phyloP scores from a whole-genome alignment of 2,797 vertebrate genomes.

The Phataginus tetradactyla region DNA sequence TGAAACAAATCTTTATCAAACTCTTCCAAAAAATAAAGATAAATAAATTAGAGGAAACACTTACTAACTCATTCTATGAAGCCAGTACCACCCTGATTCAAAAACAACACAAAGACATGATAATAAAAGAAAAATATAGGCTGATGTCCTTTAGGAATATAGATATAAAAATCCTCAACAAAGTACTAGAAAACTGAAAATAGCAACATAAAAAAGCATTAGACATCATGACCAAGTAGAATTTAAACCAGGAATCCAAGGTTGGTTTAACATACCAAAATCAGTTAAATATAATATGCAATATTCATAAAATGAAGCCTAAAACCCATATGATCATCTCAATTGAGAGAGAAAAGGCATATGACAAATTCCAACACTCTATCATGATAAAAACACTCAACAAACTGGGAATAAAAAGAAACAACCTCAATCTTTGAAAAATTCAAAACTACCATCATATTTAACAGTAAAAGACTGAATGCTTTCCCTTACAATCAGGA shows the following conservation, averaged over 20 bases:
- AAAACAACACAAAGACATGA: slow-evolving; percentile 27
- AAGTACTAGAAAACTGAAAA: neutral
- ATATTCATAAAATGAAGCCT: neutral
- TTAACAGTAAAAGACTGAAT: neutral
- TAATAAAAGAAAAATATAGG: neutral
- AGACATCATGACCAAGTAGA: neutral
- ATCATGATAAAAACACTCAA: neutral
- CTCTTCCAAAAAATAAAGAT: neutral
- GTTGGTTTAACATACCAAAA: slow-evolving; percentile 21
- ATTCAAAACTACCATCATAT: neutral
- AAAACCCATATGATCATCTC: neutral
- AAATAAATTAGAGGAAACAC: neutral
- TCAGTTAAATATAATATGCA: neutral
- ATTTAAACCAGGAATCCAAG: neutral
- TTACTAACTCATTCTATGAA: slow-evolving; percentile 9
- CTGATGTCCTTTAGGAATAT: neutral
- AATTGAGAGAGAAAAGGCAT: neutral
- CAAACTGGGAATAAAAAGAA: neutral
- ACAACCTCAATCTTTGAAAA: neutral
- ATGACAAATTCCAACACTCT: neutral
- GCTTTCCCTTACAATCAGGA: neutral
- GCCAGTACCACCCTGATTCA: neutral
- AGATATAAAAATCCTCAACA: neutral
- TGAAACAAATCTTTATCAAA: neutral
- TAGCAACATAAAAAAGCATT: neutral